A percentile compares a stretch with the other conserved stretches of the same genome.
These are phyloP conservation scores for Paramormyrops hopkinsi DNA, from an alignment of 2,797 vertebrate species.

Conservation along the genomic window DNA sequence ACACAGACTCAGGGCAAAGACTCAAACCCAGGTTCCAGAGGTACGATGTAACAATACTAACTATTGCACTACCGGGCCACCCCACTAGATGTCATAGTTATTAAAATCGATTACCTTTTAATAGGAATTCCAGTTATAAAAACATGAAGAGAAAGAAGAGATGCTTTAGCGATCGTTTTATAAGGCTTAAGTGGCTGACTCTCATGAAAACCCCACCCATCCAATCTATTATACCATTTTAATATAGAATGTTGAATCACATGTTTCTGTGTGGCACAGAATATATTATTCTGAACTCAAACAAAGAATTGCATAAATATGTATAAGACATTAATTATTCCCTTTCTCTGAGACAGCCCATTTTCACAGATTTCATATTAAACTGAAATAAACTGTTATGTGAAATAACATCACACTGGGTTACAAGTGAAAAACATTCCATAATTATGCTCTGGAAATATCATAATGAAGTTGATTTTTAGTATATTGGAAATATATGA, in stretches of 20 bases:
- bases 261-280: background rate
- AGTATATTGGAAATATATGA: background rate
- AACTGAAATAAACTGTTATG: background rate
- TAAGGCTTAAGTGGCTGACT: background rate
- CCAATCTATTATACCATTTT: background rate
- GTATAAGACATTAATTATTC: slow-evolving; percentile 6
- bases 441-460: background rate
- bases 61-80: background rate
- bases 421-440: background rate
- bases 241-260: slow-evolving; percentile 1
- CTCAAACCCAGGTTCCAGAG: background rate
- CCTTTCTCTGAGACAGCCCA: background rate
- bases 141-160: background rate
- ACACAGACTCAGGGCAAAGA: background rate
- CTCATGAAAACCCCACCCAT: background rate
- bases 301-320: slow-evolving; percentile 9
- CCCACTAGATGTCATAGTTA: background rate
- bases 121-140: background rate
- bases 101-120: background rate
- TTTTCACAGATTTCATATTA: slow-evolving; percentile 4
- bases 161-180: background rate
- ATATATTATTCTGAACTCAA: slow-evolving; percentile 3
- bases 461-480: background rate
- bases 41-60: background rate
- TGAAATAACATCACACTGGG: background rate